Evolutionary conservation across 2,113 vertebrate genomes (phyloP).

Genomic region (Catharus bicknelli): DNA sequence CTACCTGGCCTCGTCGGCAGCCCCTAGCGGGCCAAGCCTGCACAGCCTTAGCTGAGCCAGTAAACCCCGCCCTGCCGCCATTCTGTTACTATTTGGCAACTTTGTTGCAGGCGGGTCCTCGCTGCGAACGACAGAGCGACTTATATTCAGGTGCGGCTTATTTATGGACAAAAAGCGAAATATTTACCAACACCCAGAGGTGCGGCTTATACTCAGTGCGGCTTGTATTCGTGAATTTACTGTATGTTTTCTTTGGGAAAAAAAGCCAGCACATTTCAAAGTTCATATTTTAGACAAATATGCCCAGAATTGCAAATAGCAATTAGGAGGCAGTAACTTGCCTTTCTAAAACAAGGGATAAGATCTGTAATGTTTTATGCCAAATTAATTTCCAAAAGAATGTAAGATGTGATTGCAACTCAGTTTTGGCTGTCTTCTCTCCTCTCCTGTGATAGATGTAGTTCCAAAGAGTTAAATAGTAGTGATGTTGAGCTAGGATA

Average conservation of each 20-base stretch:
- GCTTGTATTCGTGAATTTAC: too few species aligned
- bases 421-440: background rate
- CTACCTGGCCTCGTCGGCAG: too few species aligned
- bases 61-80: too few species aligned
- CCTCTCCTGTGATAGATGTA: background rate
- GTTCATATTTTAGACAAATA: background rate
- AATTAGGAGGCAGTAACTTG: background rate
- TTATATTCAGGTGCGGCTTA: too few species aligned
- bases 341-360: background rate
- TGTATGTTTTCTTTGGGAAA: background rate
- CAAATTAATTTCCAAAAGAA: background rate
- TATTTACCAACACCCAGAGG: too few species aligned
- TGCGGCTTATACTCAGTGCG: too few species aligned
- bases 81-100: too few species aligned
- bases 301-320: background rate
- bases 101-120: too few species aligned
- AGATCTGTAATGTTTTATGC: background rate
- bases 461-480: background rate
- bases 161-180: too few species aligned
- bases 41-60: too few species aligned
- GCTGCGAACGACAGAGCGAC: too few species aligned
- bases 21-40: too few species aligned
- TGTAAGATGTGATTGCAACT: background rate
- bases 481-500: background rate
- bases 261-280: background rate